A percentile compares a stretch with the other conserved stretches of the same genome.
Conservation (phyloP, 1,140 invertebrate species). For the Macrostomum lignano region DNA sequence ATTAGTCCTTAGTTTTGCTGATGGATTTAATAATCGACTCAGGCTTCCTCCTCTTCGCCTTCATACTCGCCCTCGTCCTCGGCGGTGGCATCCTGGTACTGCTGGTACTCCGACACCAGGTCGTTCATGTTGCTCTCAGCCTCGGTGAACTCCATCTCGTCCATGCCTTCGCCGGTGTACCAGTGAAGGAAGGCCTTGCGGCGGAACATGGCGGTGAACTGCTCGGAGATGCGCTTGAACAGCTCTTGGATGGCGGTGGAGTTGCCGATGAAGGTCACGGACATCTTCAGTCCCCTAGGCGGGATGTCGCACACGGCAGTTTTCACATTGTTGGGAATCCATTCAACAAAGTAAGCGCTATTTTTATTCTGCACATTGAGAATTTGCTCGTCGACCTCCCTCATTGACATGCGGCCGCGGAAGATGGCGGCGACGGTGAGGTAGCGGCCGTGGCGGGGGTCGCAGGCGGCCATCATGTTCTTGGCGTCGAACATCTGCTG, state of each 20-base stretch:
- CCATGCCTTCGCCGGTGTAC: constrained; percentile 49
- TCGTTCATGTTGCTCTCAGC: constrained; percentile 33
- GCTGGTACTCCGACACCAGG: constrained; percentile 44
- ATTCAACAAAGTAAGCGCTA: constrained; percentile 15
- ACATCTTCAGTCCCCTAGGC: constrained; percentile 24
- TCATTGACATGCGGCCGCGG: constrained; percentile 26
- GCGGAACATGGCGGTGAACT: constrained; percentile 40
- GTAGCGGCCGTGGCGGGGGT: constrained; percentile 34
- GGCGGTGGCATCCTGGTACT: constrained; percentile 50
- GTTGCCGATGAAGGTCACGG: constrained; percentile 30
- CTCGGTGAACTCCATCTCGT: constrained; percentile 43
- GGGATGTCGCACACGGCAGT: constrained; percentile 7
- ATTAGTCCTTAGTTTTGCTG: no score
- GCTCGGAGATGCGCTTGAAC: constrained; percentile 41
- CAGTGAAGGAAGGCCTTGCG: constrained; percentile 44
- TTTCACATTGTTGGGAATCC: constrained; percentile 24
- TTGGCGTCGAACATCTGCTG: constrained; percentile 38
- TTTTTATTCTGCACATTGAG: constrained; percentile 44
- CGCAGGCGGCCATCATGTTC: constrained; percentile 41
- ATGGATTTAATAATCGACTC: no score
- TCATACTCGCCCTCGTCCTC: no score
- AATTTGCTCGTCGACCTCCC: constrained; percentile 34
- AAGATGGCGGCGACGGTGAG: constrained; percentile 37
- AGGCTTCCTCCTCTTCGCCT: no score
- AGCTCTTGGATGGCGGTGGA: constrained; percentile 43